A percentile compares a stretch with the other conserved stretches of the same genome.
Evolutionary conservation across 2,113 vertebrate species (phyloP).

Genomic region (Mobula birostris): DNA sequence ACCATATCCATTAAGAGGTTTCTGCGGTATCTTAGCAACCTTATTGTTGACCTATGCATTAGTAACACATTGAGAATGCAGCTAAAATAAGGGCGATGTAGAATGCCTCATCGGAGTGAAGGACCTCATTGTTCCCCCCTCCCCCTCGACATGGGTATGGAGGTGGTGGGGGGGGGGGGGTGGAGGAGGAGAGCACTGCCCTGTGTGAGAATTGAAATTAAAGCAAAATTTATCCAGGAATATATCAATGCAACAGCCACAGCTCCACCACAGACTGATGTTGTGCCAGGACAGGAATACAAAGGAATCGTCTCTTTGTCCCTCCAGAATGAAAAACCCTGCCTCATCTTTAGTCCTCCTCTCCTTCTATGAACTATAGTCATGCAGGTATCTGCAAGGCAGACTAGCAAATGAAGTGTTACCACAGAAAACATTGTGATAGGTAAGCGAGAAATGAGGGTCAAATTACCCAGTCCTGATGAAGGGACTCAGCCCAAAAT

Average conservation of each 20-base stretch:
- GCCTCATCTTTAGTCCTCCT: not conserved
- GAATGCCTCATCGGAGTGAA: not conserved
- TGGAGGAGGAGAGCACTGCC: not conserved
- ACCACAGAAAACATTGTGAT: not conserved
- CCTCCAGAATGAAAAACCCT: not conserved
- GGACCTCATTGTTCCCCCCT: conserved; percentile 5
- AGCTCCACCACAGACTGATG: not conserved
- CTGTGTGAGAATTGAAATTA: not conserved
- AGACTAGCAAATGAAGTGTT: not conserved
- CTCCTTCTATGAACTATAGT: not conserved
- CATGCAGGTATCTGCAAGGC: not conserved
- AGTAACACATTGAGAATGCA: conserved; percentile 25
- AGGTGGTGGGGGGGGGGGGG: no score
- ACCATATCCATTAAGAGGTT: conserved; percentile 22
- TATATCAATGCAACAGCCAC: not conserved
- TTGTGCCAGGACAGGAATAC: not conserved
- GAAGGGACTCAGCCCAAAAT: no score
- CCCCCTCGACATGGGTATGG: not conserved
- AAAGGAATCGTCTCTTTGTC: not conserved
- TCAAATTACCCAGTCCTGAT: not conserved
- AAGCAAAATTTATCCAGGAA: not conserved
- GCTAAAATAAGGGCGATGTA: not conserved
- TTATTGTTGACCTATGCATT: conserved; percentile 31
- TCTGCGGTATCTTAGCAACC: conserved; percentile 32
- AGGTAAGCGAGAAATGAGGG: not conserved